A percentile compares a stretch with the other conserved stretches of the same genome.
phyloP scores from a whole-genome alignment of 2,113 vertebrate genomes.

The Trochalopteron elliotii region DNA sequence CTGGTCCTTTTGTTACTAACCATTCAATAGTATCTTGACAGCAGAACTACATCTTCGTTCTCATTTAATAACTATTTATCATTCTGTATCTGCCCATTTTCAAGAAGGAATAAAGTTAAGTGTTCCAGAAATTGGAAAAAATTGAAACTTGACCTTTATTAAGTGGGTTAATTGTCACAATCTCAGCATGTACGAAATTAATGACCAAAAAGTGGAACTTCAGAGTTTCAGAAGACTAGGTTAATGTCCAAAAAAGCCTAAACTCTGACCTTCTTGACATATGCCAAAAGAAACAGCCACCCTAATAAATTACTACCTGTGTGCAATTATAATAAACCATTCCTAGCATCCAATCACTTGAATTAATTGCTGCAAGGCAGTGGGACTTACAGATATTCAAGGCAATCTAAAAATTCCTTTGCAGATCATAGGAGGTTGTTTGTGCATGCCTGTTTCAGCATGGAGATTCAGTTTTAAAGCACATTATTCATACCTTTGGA shows the following conservation, averaged over 20 bases:
- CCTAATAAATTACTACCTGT: constrained; percentile 76
- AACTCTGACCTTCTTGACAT: constrained; percentile 81
- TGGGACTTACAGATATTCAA: constrained; percentile 25
- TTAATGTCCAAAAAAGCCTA: constrained; percentile 79
- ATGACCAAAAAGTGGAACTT: constrained; percentile 83
- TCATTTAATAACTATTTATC: constrained; percentile 81
- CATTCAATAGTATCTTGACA: constrained; percentile 64
- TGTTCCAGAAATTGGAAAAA: constrained; percentile 82
- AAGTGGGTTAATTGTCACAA: constrained; percentile 87
- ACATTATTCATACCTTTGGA: neutral
- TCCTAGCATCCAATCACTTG: constrained; percentile 69
- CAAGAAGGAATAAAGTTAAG: constrained; percentile 79
- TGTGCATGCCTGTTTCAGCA: neutral
- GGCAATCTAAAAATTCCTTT: constrained; percentile 15
- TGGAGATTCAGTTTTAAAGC: neutral
- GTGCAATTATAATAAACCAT: constrained; percentile 76
- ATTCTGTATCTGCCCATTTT: constrained; percentile 76
- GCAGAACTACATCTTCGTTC: constrained; percentile 59
- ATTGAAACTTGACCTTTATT: constrained; percentile 87
- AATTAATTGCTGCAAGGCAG: constrained; percentile 75
- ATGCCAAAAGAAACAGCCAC: constrained; percentile 75
- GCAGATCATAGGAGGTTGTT: neutral
- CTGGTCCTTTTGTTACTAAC: constrained; percentile 40
- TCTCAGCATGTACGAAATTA: constrained; percentile 82
- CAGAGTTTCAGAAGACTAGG: constrained; percentile 76